Conservation (phyloP, 1,140 invertebrate species). For the Luehdorfia chinensis region DNA sequence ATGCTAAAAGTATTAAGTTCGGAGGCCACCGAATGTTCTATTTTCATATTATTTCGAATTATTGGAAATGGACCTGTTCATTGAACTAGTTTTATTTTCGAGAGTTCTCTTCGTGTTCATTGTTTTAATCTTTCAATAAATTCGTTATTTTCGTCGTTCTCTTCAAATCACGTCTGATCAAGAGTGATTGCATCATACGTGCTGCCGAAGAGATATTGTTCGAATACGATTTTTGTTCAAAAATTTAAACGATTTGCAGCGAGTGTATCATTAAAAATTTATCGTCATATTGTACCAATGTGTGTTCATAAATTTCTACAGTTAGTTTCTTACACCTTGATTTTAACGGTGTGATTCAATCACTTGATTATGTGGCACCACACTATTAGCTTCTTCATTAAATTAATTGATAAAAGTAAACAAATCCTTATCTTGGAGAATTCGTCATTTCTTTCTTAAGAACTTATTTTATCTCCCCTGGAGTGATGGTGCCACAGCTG, state of each 20-base stretch:
- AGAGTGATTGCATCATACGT: conserved; percentile 37
- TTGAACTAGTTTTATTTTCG: conserved; percentile 10
- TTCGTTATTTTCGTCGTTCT: conserved; percentile 16
- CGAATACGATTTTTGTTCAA: conserved; percentile 4
- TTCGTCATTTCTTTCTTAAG: too few relatives aligned
- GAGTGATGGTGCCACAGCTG: background rate
- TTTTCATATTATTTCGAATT: conserved; percentile 24
- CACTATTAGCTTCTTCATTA: conserved; percentile 12
- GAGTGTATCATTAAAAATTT: background rate
- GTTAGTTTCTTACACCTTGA: background rate
- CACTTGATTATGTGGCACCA: conserved; percentile 37
- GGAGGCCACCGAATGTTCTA: too few relatives aligned
- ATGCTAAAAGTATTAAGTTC: too few relatives aligned
- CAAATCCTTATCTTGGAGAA: too few relatives aligned
- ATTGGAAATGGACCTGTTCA: conserved; percentile 30
- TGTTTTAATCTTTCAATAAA: conserved; percentile 15
- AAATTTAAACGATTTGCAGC: background rate
- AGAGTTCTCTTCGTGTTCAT: conserved; percentile 20
- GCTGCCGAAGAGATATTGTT: conserved; percentile 9
- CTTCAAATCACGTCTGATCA: conserved; percentile 36
- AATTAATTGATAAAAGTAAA: too few relatives aligned
- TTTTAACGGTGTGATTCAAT: conserved; percentile 28
- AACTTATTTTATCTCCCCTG: too few relatives aligned
- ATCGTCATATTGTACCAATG: background rate
- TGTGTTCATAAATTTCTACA: background rate